Percentiles rank a stretch among this genome's conserved stretches.
Conservation (phyloP, 2,888 invertebrate species). For the Tipula lateralis region DNA sequence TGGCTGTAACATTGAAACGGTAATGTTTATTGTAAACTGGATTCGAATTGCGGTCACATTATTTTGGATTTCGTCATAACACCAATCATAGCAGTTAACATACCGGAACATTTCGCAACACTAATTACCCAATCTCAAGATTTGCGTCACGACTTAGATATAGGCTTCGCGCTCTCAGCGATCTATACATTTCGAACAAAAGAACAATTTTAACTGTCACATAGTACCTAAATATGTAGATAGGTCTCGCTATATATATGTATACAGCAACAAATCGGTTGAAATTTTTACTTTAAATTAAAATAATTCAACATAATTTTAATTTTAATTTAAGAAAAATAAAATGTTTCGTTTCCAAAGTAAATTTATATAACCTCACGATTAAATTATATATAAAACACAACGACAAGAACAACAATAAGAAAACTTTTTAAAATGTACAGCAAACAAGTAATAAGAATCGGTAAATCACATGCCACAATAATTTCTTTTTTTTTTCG, state of each 20-base stretch:
- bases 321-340: neutral
- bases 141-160: neutral
- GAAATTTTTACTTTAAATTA: neutral
- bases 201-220: neutral
- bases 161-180: neutral
- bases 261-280: neutral
- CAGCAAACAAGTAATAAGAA: neutral
- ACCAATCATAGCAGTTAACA: no score
- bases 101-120: no score
- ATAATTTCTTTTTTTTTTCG: neutral
- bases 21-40: no score
- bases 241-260: neutral
- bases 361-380: neutral
- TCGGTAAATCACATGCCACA: slow-evolving; percentile 24
- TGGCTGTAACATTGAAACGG: no score
- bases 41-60: no score
- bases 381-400: slow-evolving; percentile 13
- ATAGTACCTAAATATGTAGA: neutral
- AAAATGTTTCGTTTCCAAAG: neutral
- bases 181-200: neutral
- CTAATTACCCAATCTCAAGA: neutral
- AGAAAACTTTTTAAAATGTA: neutral
- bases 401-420: neutral
- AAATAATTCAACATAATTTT: slow-evolving; percentile 13
- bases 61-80: no score